These are phyloP conservation scores for Orientallactaga bullata DNA, from an alignment of 2,113 vertebrate species.

Conservation along the genomic window DNA sequence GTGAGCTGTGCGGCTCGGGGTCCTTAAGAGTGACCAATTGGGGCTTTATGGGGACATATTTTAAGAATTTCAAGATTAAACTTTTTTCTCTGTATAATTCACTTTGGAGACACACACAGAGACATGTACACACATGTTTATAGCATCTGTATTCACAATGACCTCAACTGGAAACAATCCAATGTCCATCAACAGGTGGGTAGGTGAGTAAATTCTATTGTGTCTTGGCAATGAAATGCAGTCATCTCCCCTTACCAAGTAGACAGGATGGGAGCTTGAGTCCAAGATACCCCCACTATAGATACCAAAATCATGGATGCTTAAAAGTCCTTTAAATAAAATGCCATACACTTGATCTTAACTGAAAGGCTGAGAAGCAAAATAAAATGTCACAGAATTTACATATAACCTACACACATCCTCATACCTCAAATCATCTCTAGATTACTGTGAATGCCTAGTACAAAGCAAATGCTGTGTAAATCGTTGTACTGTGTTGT, in stretches of 20 bases:
- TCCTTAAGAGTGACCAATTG: not conserved
- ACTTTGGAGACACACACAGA: not conserved
- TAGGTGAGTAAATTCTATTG: not conserved
- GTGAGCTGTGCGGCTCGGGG: not conserved
- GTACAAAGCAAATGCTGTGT: not conserved
- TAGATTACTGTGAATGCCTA: not conserved
- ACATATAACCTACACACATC: not conserved
- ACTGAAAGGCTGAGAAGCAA: too few relatives aligned
- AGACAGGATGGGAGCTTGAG: not conserved
- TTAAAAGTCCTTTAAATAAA: not conserved
- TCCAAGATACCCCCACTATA: not conserved
- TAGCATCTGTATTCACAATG: constrained; percentile 19
- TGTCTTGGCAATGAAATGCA: not conserved
- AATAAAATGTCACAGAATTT: not conserved
- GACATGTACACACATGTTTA: not conserved
- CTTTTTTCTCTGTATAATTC: not conserved
- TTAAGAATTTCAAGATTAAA: not conserved
- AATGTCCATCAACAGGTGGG: constrained; percentile 13
- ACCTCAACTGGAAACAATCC: not conserved
- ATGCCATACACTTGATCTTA: too few relatives aligned
- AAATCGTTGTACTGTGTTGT: not conserved
- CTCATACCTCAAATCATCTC: not conserved
- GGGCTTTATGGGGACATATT: not conserved
- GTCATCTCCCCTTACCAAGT: not conserved
- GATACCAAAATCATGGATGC: not conserved